Conservation (phyloP, 2,113 vertebrate species). For the Bubalus kerabau region DNA sequence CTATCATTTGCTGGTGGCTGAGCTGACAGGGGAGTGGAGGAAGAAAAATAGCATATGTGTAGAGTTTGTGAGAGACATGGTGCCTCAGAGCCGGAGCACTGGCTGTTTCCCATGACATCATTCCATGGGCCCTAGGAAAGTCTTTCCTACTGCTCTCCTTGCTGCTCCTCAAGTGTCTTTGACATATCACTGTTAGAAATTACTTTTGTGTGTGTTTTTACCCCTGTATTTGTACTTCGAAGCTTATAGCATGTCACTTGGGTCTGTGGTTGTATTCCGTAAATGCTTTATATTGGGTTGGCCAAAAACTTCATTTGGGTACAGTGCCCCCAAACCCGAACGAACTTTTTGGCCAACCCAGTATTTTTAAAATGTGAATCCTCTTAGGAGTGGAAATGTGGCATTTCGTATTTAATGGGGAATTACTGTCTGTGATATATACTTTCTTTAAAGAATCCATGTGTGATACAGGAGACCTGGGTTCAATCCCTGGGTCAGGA, state of each 20-base stretch:
- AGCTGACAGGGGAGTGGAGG: neutral
- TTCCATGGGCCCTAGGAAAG: neutral
- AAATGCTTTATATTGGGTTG: neutral
- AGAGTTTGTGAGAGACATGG: neutral
- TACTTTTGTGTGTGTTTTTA: neutral
- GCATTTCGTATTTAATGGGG: neutral
- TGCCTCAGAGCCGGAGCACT: neutral
- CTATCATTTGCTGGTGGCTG: neutral
- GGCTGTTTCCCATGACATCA: neutral
- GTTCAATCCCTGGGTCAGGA: neutral
- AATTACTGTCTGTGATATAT: neutral
- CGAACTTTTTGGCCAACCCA: neutral
- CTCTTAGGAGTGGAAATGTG: neutral
- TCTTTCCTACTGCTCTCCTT: neutral
- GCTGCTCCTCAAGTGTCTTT: neutral
- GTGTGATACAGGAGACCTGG: neutral
- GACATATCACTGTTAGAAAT: neutral
- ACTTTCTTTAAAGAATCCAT: neutral
- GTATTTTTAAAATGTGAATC: slow-evolving; percentile 16
- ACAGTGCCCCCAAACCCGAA: accelerated
- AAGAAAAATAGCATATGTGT: neutral
- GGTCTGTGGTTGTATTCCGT: neutral
- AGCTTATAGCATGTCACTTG: neutral
- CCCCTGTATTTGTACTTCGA: neutral
- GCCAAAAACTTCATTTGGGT: accelerated